Percentiles rank a stretch among this genome's conserved stretches.
Evolutionary conservation across 2,797 vertebrate species (phyloP).

Genomic region (Paratrypauchen microcephalus): DNA sequence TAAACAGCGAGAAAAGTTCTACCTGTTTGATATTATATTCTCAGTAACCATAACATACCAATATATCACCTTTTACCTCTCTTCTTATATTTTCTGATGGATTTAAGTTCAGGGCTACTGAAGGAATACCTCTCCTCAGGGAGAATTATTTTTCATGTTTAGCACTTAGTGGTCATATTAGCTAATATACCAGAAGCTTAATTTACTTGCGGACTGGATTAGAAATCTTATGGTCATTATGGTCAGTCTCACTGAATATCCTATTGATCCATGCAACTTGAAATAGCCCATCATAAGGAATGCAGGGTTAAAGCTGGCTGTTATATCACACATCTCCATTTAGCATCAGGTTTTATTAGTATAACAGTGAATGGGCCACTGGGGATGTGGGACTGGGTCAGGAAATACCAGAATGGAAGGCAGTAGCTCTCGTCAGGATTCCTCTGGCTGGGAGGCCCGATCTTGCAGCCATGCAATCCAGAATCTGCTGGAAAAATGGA

Average conservation of each 20-base stretch:
- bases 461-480: slow-evolving; percentile 39
- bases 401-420: slow-evolving; percentile 68
- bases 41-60: neutral
- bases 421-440: slow-evolving; percentile 59
- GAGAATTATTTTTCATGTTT: slow-evolving; percentile 1
- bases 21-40: neutral
- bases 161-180: slow-evolving; percentile 6
- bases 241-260: neutral
- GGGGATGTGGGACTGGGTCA: slow-evolving; percentile 64
- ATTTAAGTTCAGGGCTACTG: neutral
- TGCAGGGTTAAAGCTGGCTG: slow-evolving; percentile 22
- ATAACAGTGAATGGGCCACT: slow-evolving; percentile 56
- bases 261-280: slow-evolving; percentile 13
- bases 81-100: neutral
- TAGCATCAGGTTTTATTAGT: slow-evolving; percentile 44
- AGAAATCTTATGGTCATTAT: slow-evolving; percentile 8
- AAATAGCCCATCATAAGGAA: slow-evolving; percentile 27
- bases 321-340: slow-evolving; percentile 29
- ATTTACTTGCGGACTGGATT: neutral
- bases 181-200: slow-evolving; percentile 1
- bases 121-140: neutral
- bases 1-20: neutral
- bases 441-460: slow-evolving; percentile 61
- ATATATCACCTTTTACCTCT: neutral
- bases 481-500: slow-evolving; percentile 62